Evolutionary conservation across 2,797 vertebrate genomes (phyloP).

Genomic region (Pteropus rufus): DNA sequence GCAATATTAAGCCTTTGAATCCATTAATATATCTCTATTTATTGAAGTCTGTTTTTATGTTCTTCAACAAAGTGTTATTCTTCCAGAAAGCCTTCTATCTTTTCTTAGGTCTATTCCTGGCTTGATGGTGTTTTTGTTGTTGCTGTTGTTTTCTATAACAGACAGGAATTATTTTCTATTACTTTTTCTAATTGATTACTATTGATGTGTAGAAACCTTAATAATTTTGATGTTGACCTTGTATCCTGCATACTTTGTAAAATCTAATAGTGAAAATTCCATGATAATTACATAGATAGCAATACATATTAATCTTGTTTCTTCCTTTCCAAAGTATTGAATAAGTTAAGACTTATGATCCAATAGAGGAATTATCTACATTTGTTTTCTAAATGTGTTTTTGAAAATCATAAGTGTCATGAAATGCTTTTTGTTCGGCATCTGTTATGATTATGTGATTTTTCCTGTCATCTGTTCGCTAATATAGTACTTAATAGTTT

Average conservation of each 20-base stretch:
- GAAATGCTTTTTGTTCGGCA: neutral
- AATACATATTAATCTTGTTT: neutral
- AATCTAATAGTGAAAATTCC: neutral
- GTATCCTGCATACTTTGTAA: neutral
- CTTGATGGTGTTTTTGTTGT: neutral
- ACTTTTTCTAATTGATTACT: neutral
- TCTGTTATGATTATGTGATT: neutral
- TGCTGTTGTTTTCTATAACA: neutral
- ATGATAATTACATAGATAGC: neutral
- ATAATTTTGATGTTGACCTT: constrained; percentile 16
- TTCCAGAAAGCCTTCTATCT: neutral
- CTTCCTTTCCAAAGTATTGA: neutral
- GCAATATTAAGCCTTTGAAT: neutral
- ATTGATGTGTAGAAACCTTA: neutral
- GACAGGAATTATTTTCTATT: neutral
- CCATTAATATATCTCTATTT: neutral
- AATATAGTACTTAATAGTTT: neutral
- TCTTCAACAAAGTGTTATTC: neutral
- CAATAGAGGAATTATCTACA: neutral
- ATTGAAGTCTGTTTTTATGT: neutral
- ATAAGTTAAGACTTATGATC: neutral
- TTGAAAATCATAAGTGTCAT: neutral
- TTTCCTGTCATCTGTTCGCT: neutral
- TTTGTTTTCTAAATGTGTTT: constrained; percentile 9
- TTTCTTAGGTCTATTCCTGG: neutral